phyloP scores from a whole-genome alignment of 1,140 invertebrate genomes.

The Diorhabda elongata region DNA sequence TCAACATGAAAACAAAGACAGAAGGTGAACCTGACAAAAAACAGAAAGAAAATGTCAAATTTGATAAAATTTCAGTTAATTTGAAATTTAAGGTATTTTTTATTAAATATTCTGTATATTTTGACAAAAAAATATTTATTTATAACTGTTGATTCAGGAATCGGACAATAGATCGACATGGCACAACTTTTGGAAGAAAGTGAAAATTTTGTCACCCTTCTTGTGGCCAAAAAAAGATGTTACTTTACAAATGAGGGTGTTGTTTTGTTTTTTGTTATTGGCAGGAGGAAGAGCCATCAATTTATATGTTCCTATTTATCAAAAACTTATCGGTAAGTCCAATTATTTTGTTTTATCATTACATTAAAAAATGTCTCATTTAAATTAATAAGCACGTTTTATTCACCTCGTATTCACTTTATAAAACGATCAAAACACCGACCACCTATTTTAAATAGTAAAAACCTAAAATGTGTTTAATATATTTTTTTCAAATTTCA shows the following conservation, averaged over 20 bases:
- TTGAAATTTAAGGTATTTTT: slow-evolving; percentile 20
- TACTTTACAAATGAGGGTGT: slow-evolving; percentile 74
- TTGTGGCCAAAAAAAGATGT: slow-evolving; percentile 87
- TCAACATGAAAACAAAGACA: not conserved
- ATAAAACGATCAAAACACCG: no score
- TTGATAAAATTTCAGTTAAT: slow-evolving; percentile 26
- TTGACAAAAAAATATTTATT: not conserved
- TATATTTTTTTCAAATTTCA: no score
- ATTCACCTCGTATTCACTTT: no score
- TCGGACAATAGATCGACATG: slow-evolving; percentile 70
- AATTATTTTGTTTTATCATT: no score
- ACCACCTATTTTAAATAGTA: no score
- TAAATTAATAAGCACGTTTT: no score
- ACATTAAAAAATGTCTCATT: no score
- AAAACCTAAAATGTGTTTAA: no score
- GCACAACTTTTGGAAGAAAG: slow-evolving; percentile 71
- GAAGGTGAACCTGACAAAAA: slow-evolving; percentile 12
- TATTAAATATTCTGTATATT: not conserved
- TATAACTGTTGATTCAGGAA: slow-evolving; percentile 45
- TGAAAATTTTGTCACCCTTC: slow-evolving; percentile 78
- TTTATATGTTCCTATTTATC: slow-evolving; percentile 90
- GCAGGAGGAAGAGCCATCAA: slow-evolving; percentile 82
- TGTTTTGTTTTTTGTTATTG: slow-evolving; percentile 78
- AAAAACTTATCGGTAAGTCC: slow-evolving; percentile 74
- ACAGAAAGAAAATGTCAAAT: slow-evolving; percentile 16